phyloP scores from a whole-genome alignment of 2,113 vertebrate genomes.

The Willisornis vidua region DNA sequence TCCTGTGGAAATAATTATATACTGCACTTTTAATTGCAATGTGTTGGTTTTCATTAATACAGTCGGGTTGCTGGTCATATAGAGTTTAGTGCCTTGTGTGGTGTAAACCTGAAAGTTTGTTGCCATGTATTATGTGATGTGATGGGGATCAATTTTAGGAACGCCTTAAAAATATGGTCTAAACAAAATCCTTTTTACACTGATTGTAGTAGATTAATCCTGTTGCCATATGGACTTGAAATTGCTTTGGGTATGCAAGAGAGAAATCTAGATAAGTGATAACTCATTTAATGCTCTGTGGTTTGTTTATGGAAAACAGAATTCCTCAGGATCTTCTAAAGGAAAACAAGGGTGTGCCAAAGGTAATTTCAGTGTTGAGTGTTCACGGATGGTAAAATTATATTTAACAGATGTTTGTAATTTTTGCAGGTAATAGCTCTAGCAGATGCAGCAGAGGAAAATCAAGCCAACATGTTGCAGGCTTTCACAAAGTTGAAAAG shows the following conservation, averaged over 20 bases:
- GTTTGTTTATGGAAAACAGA: slow-evolving; percentile 62
- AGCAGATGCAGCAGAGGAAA: slow-evolving; percentile 90
- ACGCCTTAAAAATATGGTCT: not conserved
- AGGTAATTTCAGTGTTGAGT: slow-evolving; percentile 34
- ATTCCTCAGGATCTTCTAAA: slow-evolving; percentile 53
- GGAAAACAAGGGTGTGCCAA: slow-evolving; percentile 51
- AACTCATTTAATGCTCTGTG: slow-evolving; percentile 21
- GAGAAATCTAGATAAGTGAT: slow-evolving; percentile 44
- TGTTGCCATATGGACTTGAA: slow-evolving; percentile 39
- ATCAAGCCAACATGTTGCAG: slow-evolving; percentile 80
- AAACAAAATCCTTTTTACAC: not conserved
- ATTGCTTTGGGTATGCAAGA: slow-evolving; percentile 9
- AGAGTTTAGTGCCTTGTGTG: not conserved
- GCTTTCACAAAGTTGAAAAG: slow-evolving; percentile 84
- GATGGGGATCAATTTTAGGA: not conserved
- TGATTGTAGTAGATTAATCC: not conserved
- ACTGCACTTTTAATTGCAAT: not conserved
- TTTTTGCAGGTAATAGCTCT: slow-evolving; percentile 88
- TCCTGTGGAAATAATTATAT: not conserved
- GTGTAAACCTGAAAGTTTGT: slow-evolving; percentile 7
- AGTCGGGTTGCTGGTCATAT: not conserved
- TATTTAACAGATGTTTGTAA: slow-evolving; percentile 53
- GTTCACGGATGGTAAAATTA: slow-evolving; percentile 15
- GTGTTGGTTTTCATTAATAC: not conserved
- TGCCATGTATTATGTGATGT: not conserved